phyloP scores from a whole-genome alignment of 2,113 vertebrate genomes.

The Sphaerodactylus townsendi region DNA sequence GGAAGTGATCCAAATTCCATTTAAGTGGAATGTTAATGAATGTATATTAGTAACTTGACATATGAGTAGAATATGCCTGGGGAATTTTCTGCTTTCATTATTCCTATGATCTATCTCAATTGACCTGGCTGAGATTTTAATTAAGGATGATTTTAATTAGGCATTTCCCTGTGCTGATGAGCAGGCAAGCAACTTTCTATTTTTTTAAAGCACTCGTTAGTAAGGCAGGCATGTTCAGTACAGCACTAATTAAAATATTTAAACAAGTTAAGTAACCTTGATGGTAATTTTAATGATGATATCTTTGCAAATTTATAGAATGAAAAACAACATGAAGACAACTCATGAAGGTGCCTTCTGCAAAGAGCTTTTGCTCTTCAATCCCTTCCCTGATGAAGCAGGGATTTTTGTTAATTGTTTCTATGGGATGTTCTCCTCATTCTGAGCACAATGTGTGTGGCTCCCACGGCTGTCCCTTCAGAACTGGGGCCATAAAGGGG shows the following conservation, averaged over 20 bases:
- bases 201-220: constrained; percentile 9
- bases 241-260: constrained; percentile 43
- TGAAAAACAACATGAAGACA: not conserved
- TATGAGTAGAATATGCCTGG: constrained; percentile 33
- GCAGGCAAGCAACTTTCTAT: constrained; percentile 26
- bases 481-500: too few species aligned
- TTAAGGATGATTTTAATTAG: constrained; percentile 40
- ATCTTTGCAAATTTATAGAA: constrained; percentile 20
- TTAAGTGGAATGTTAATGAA: constrained; percentile 4
- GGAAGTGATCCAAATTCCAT: not conserved
- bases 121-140: constrained; percentile 40
- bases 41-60: constrained; percentile 20
- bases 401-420: too few species aligned
- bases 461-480: too few species aligned
- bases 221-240: constrained; percentile 33
- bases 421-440: too few species aligned
- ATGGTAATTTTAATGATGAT: constrained; percentile 17
- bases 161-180: constrained; percentile 28
- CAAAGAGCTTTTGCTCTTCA: too few species aligned
- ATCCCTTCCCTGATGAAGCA: too few species aligned
- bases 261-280: not conserved
- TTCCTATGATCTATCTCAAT: constrained; percentile 31
- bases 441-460: too few species aligned
- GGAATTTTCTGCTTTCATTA: constrained; percentile 43
- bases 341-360: not conserved